Percentiles rank a stretch among this genome's conserved stretches.
These are phyloP conservation scores for Spilosoma lubricipeda DNA, from an alignment of 2,888 invertebrate genomes.

Conservation along the genomic window DNA sequence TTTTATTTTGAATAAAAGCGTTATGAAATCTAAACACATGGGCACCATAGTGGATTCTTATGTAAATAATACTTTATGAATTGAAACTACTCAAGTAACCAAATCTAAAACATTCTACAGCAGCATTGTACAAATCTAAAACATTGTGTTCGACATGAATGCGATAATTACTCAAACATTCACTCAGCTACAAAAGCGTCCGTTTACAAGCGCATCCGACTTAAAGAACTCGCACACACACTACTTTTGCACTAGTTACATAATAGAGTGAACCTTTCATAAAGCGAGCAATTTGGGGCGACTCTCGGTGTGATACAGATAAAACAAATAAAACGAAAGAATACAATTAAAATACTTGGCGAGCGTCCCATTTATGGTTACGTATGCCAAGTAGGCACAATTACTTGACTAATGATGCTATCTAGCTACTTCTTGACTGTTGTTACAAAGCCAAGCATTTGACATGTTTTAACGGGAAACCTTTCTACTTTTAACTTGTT, in stretches of 20 bases:
- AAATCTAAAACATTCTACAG: no score
- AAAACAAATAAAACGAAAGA: slow-evolving; percentile 17
- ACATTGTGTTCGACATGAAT: no score
- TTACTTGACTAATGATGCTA: slow-evolving; percentile 17
- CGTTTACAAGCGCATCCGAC: slow-evolving; percentile 24
- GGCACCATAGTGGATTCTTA: no score
- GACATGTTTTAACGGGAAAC: neutral
- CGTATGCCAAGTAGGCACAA: slow-evolving; percentile 15
- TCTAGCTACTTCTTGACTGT: slow-evolving; percentile 1
- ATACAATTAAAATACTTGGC: slow-evolving; percentile 24
- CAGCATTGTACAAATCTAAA: no score
- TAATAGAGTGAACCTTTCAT: slow-evolving; percentile 37
- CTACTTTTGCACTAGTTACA: slow-evolving; percentile 33
- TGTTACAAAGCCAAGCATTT: neutral
- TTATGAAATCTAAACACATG: no score
- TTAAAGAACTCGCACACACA: slow-evolving; percentile 26
- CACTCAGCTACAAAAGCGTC: slow-evolving; percentile 12
- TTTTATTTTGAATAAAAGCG: neutral
- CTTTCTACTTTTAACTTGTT: neutral
- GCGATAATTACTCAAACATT: slow-evolving; percentile 16
- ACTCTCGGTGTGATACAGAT: slow-evolving; percentile 22
- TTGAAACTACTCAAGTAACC: no score
- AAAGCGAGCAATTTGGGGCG: slow-evolving; percentile 18
- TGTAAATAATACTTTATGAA: no score
- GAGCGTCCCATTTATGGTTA: slow-evolving; percentile 19